phyloP scores from a whole-genome alignment of 2,888 invertebrate species.

The Quadroppia sp. region DNA sequence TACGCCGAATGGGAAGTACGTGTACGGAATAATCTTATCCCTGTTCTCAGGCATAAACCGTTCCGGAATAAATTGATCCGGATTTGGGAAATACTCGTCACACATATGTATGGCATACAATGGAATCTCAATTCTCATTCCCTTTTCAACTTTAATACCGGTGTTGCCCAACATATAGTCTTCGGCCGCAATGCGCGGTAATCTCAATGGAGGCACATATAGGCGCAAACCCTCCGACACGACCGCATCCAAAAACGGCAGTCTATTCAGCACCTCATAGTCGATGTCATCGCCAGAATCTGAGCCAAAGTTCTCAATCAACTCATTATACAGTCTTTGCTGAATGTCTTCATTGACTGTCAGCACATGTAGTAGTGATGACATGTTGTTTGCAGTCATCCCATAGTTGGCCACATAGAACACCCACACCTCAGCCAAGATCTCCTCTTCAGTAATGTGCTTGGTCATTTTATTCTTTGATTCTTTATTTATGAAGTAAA shows the following conservation, averaged over 20 bases:
- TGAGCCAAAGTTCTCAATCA: not conserved
- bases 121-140: constrained; percentile 58
- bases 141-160: not conserved
- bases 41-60: constrained; percentile 53
- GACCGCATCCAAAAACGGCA: constrained; percentile 41
- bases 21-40: constrained; percentile 41
- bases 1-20: constrained; percentile 46
- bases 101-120: constrained; percentile 61
- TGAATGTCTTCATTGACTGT: not conserved
- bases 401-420: no score
- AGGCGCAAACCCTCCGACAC: constrained; percentile 43
- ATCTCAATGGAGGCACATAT: constrained; percentile 31
- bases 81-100: constrained; percentile 61
- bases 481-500: no score
- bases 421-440: no score
- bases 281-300: not conserved
- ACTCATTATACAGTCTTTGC: not conserved
- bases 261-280: constrained; percentile 15
- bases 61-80: constrained; percentile 58
- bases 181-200: not conserved
- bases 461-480: no score
- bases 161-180: constrained; percentile 9
- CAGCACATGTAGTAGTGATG: no score
- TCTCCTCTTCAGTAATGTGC: no score
- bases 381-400: no score